phyloP scores from a whole-genome alignment of 2,113 vertebrate genomes.

The Otocyon megalotis region DNA sequence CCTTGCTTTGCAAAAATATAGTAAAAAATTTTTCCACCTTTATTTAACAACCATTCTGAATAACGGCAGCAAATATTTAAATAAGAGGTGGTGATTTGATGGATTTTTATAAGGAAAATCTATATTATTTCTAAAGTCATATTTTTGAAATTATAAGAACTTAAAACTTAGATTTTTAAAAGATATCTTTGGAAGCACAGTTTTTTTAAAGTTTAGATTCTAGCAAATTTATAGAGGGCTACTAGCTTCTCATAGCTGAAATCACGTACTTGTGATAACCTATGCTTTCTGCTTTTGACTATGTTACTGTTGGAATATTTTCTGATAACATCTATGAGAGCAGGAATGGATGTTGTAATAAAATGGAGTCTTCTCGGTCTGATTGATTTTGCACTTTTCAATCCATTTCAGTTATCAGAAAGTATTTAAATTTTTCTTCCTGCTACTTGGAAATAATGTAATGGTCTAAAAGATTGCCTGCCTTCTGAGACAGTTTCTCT shows the following conservation, averaged over 20 bases:
- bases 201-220: not conserved
- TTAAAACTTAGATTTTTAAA: conserved; percentile 41
- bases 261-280: not conserved
- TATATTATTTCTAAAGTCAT: not conserved
- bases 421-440: conserved; percentile 72
- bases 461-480: conserved; percentile 68
- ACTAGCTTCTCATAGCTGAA: not conserved
- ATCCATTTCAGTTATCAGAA: conserved; percentile 72
- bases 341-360: not conserved
- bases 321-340: conserved; percentile 59
- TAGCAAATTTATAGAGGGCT: not conserved
- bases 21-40: not conserved
- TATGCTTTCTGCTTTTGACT: conserved; percentile 13
- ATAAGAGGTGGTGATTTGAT: not conserved
- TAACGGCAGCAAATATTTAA: not conserved
- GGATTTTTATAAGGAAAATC: not conserved
- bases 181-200: not conserved
- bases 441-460: conserved; percentile 62
- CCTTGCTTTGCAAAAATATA: conserved; percentile 10
- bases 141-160: not conserved
- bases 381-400: conserved; percentile 77
- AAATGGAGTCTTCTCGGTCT: conserved; percentile 50
- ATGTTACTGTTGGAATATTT: conserved; percentile 40
- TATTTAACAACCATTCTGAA: conserved; percentile 5
- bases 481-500: conserved; percentile 65